Evolutionary conservation across 2,888 invertebrate genomes (phyloP), one percentile per base, ranked within the genome.

Genomic region (Crocallis elinguaria): DNA sequence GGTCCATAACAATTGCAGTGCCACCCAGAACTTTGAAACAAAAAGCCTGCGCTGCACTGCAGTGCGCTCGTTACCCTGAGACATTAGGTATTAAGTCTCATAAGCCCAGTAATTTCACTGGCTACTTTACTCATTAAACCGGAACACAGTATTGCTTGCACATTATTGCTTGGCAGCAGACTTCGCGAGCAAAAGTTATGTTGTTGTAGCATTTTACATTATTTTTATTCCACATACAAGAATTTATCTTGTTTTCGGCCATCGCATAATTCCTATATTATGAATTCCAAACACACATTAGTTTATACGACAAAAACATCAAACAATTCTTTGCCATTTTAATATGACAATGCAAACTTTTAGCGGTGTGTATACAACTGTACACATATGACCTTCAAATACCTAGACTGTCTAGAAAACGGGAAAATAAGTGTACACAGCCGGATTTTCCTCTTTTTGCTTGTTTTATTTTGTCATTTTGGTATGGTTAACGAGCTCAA

Each of bases 401-500:
- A 19, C 25, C 19, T 46, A 53, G 42, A 33, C 39, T 45, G n/a
- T 14, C 23, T 25, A 43, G 37, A 50, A 35, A 37, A 50, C 42
- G 42, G 38, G 43, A 48, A 54, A 43, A 48, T 33, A 46, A 50
- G n/a, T 50, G 32, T 37, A 50, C 36, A 8, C n/a, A 42, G 29
- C 32, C 50, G 49, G 55, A 41, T 55, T 55, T 55, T 45, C 55
- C 30, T 30, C 30, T 30, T 49, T 48, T 43, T 17, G 16, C 29
- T 42, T 12, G 9, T 38, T 39, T 38, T 23, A 23, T 35, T 36
- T 21, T 37, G 36, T 44, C 30, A 21, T n/a, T n/a, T 17, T 29
- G 11, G 32, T 27, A 30, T 8, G 16, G 12, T 43, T 42, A 17
- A 38, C 27, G 36, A 11, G 12, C 16, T 7, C 7, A 19, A 8